Evolutionary conservation across 2,888 invertebrate species (phyloP), one percentile per base, ranked within the genome.

Genomic region (Bellardia bayeri): DNA sequence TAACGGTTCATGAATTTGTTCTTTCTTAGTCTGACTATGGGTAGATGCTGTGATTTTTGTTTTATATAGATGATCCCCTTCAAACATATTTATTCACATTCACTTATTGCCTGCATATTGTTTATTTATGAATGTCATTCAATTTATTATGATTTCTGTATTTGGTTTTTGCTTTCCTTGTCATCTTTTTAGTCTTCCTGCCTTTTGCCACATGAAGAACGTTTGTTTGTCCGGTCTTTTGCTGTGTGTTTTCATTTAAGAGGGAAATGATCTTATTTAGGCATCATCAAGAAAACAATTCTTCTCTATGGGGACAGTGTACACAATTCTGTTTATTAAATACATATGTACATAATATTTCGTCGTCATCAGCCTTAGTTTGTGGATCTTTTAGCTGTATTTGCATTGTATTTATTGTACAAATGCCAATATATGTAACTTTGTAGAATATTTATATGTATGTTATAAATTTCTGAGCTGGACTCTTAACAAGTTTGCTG

Each of bases 111-210:
- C 87, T 88, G 89, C 90, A 92, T 92, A 91, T 92, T 92, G 90
- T 92, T 92, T 92, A 92, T 92, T 92, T 92, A 92, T 92, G 92
- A 92, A 92, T 92, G 92, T 92, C 92, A 91, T 92, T 92, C 92
- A 92, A 92, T 92, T 92, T 92, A 92, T 92, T 91, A 92, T 92
- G 79, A 88, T 89, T 88, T 84, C 79, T 85, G 82, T 69, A 64
- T 82, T 83, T 79, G 71, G 89, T 90, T 81, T 72, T 82, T 87
- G 82, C 82, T 54, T 23, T 61, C 49, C 63, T 64, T 78, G 78
- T 78, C 61, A 82, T 68, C 30, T 11, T 78, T 56, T 14, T 56
- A 14, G 54, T 90, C 90, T 90, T 90, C 89, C 63, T 76, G 82
- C 63, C 42, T 23, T 58, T 56, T 75, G 13, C 66, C 49, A 49